These are phyloP conservation scores for Nomada hirtipes DNA, from an alignment of 2,888 invertebrate genomes.

Conservation along the genomic window DNA sequence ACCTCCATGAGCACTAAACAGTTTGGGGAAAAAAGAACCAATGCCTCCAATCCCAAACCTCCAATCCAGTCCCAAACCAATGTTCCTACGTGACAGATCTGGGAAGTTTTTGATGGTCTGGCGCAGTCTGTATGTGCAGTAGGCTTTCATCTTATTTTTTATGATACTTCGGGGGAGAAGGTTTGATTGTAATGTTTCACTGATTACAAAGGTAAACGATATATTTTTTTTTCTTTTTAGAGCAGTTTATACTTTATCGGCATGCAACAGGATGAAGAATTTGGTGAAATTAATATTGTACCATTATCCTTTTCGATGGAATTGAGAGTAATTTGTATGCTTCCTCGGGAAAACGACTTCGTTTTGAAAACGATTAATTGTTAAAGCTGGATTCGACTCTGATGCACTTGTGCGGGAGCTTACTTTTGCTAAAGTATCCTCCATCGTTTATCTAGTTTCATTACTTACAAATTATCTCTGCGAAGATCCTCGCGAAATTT, in stretches of 20 bases:
- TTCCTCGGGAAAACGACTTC: not conserved
- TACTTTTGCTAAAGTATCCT: not conserved
- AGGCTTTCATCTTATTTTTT: too few species aligned
- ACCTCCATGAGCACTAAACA: not conserved
- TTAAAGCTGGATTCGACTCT: not conserved
- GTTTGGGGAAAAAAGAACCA: not conserved
- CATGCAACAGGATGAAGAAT: not conserved
- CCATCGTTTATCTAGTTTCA: not conserved
- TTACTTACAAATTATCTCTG: not conserved
- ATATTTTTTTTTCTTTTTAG: too few species aligned
- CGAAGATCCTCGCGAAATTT: not conserved
- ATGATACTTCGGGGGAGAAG: too few species aligned
- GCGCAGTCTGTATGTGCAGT: too few species aligned
- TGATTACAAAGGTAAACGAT: too few species aligned
- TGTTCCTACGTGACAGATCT: not conserved
- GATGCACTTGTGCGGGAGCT: not conserved
- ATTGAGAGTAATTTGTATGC: not conserved
- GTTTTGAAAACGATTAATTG: constrained; percentile 2
- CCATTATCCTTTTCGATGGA: not conserved
- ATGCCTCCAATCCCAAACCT: too few species aligned
- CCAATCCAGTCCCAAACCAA: too few species aligned
- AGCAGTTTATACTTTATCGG: too few species aligned
- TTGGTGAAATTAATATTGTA: not conserved
- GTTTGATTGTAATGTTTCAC: too few species aligned
- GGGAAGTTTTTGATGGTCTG: not conserved